A percentile compares a stretch with the other conserved stretches of the same genome.
These are phyloP conservation scores for Seira ritae DNA, from an alignment of 2,888 invertebrate species.

Conservation along the genomic window DNA sequence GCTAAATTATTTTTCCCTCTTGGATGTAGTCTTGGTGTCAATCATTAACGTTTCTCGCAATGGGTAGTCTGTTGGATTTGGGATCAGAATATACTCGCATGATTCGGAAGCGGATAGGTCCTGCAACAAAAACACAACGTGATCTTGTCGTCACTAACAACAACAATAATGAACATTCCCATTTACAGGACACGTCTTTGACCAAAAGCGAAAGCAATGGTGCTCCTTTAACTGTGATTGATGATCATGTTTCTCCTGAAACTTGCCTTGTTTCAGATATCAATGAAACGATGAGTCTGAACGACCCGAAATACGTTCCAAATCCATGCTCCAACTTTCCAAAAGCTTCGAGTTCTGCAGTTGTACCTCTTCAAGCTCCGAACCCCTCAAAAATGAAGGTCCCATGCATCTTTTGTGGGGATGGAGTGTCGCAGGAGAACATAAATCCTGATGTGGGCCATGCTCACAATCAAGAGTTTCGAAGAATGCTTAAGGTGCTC, in stretches of 20 bases:
- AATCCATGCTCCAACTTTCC: background rate
- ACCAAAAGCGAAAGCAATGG: background rate
- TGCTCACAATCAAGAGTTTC: background rate
- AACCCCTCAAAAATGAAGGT: background rate
- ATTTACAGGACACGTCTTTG: background rate
- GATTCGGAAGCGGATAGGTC: constrained; percentile 15
- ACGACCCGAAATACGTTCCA: background rate
- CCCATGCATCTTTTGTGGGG: background rate
- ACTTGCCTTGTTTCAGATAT: background rate
- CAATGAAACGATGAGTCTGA: background rate
- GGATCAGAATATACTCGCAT: no score
- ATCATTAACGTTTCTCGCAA: no score
- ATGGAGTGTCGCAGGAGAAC: background rate
- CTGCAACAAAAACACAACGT: constrained; percentile 13
- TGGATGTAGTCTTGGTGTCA: no score
- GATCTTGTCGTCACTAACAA: background rate
- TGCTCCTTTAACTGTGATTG: background rate
- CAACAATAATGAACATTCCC: background rate
- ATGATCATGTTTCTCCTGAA: background rate
- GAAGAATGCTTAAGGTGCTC: background rate
- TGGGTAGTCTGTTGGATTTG: no score
- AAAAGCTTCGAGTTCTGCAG: background rate
- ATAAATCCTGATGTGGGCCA: background rate
- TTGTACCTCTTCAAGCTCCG: background rate
- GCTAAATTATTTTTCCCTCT: no score